These are phyloP conservation scores for Xanthorhoe designata DNA, from an alignment of 2,888 invertebrate genomes.

Conservation along the genomic window DNA sequence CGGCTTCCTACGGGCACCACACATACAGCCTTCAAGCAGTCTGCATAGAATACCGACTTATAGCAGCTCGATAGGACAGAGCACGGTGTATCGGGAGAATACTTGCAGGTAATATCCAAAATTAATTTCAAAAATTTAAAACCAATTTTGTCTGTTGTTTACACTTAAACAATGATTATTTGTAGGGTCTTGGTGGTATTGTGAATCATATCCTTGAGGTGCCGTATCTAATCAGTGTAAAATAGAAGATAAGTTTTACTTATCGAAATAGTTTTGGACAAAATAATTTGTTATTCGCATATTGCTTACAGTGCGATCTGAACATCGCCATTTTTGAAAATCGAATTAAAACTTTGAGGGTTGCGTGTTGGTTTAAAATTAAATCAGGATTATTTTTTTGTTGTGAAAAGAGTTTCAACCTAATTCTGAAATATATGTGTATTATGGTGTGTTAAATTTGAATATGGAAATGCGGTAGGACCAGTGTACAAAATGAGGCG, in stretches of 20 bases:
- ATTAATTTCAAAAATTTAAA: too few species aligned
- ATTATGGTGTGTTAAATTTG: conserved; percentile 10
- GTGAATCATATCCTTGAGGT: conserved; percentile 72
- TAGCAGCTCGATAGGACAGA: conserved; percentile 86
- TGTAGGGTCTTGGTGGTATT: conserved; percentile 30
- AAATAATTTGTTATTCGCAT: conserved; percentile 63
- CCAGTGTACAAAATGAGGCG: conserved; percentile 69
- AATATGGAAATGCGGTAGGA: conserved; percentile 38
- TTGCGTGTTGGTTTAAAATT: conserved; percentile 16
- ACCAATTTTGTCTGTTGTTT: too few species aligned
- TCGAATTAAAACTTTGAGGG: conserved; percentile 14
- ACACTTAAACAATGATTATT: neutral
- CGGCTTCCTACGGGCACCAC: conserved; percentile 65
- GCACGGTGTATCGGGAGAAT: conserved; percentile 83
- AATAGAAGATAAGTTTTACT: conserved; percentile 73
- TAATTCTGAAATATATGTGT: conserved; percentile 1
- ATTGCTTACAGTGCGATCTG: conserved; percentile 45
- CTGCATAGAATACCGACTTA: conserved; percentile 86
- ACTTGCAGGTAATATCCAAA: conserved; percentile 82
- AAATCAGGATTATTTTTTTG: neutral
- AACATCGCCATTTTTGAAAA: conserved; percentile 27
- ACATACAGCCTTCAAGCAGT: conserved; percentile 75
- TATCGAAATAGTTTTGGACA: conserved; percentile 70
- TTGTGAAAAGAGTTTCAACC: conserved; percentile 10
- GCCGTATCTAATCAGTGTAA: conserved; percentile 75